These are phyloP conservation scores for Agriopis aurantiaria DNA, from an alignment of 2,888 invertebrate genomes.

Conservation along the genomic window DNA sequence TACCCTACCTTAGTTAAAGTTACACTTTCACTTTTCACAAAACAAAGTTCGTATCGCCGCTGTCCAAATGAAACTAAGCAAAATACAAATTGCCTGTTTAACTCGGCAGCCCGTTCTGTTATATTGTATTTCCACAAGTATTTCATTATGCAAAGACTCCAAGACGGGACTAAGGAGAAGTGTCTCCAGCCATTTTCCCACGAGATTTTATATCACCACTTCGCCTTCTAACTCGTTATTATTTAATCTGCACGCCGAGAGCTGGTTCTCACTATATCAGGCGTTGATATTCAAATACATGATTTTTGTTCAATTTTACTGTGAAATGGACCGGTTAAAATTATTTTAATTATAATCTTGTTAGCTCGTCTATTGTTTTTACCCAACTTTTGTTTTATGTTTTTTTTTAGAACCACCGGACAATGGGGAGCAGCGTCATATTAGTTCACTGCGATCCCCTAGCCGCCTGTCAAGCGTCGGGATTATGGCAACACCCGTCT, in stretches of 20 bases:
- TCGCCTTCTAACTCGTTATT: conserved; percentile 62
- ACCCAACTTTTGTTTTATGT: no score
- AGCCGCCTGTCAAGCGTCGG: no score
- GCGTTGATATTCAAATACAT: conserved; percentile 31
- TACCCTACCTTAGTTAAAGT: conserved; percentile 22
- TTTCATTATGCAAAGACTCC: conserved; percentile 68
- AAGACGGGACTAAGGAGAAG: conserved; percentile 58
- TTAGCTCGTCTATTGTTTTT: no score
- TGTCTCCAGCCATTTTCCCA: conserved; percentile 58
- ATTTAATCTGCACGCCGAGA: conserved; percentile 53
- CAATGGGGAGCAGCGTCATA: no score
- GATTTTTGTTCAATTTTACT: background rate
- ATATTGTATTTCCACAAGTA: conserved; percentile 63
- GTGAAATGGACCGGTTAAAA: no score
- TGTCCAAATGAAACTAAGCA: conserved; percentile 56
- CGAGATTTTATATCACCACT: conserved; percentile 66
- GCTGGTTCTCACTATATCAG: conserved; percentile 23
- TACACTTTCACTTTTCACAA: conserved; percentile 32
- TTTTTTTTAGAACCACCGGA: no score
- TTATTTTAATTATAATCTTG: no score
- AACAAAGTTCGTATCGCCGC: conserved; percentile 37
- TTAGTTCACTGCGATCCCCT: no score
- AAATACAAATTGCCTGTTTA: conserved; percentile 69
- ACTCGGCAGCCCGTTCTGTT: conserved; percentile 54
- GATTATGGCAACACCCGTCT: no score